These are phyloP conservation scores for Sicus ferrugineus DNA, from an alignment of 2,888 invertebrate genomes.

Conservation along the genomic window DNA sequence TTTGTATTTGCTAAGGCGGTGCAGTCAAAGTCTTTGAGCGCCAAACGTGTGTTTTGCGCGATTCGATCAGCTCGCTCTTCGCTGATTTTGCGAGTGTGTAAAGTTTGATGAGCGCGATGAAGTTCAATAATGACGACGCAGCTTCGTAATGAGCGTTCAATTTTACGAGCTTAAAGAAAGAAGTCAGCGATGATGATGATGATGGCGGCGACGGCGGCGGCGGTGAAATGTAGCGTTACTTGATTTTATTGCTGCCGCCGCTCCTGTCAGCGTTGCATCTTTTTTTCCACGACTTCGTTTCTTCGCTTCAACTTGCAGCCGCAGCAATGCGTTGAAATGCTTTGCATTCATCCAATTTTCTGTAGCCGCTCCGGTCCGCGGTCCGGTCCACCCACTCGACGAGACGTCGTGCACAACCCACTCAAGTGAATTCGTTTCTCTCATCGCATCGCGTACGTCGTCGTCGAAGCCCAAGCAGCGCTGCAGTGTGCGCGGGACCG, in stretches of 20 bases:
- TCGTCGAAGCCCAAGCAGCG: too few relatives aligned
- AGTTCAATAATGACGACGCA: too few relatives aligned
- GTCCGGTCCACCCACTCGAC: conserved; percentile 2
- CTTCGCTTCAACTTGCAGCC: background rate
- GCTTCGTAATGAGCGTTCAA: too few relatives aligned
- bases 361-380: too few relatives aligned
- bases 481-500: background rate
- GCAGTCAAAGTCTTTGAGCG: too few relatives aligned
- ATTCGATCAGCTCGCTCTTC: too few relatives aligned
- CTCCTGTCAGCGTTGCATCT: background rate
- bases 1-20: too few relatives aligned
- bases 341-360: background rate
- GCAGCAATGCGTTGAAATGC: background rate
- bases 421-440: background rate
- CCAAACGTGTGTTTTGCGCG: too few relatives aligned
- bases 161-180: too few relatives aligned
- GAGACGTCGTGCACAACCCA: background rate
- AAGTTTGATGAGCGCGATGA: too few relatives aligned
- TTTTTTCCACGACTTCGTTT: too few relatives aligned
- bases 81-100: too few relatives aligned
- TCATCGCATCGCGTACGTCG: background rate
- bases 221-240: background rate
- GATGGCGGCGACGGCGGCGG: background rate
- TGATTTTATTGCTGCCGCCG: background rate
- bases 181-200: background rate